phyloP scores from a whole-genome alignment of 2,797 vertebrate genomes.

The Ispidina picta region DNA sequence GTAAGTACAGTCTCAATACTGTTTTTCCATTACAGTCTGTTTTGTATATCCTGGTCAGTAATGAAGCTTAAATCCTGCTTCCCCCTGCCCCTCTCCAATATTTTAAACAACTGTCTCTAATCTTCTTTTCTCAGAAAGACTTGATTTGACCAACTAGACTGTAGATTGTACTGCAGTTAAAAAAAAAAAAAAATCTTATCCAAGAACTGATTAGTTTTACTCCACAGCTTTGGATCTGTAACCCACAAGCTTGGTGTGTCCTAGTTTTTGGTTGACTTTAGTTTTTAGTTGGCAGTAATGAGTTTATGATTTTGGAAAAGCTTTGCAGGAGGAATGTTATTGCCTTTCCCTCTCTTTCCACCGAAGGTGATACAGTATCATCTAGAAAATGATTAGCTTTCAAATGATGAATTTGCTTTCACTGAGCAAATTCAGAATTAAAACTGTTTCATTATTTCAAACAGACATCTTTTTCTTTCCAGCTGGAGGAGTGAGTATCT shows the following conservation, averaged over 20 bases:
- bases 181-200: slow-evolving; percentile 24
- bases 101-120: slow-evolving; percentile 83
- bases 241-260: slow-evolving; percentile 51
- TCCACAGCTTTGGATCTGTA: slow-evolving; percentile 58
- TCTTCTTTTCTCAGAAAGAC: slow-evolving; percentile 83
- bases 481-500: background rate
- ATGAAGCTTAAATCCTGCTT: slow-evolving; percentile 80
- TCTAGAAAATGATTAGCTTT: background rate
- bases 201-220: slow-evolving; percentile 75
- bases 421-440: background rate
- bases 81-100: slow-evolving; percentile 50
- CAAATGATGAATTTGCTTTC: background rate
- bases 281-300: slow-evolving; percentile 14
- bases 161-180: slow-evolving; percentile 59
- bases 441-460: background rate
- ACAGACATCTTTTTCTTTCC: background rate
- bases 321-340: background rate
- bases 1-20: slow-evolving; percentile 52
- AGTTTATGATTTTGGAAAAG: slow-evolving; percentile 41
- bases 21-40: slow-evolving; percentile 72
- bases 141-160: slow-evolving; percentile 77
- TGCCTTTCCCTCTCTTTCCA: background rate
- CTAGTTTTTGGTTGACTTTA: slow-evolving; percentile 58
- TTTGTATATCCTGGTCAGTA: slow-evolving; percentile 74
- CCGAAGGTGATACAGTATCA: slow-evolving; percentile 27